Evolutionary conservation across 2,113 vertebrate genomes (phyloP).

Genomic region (Etia nguti): DNA sequence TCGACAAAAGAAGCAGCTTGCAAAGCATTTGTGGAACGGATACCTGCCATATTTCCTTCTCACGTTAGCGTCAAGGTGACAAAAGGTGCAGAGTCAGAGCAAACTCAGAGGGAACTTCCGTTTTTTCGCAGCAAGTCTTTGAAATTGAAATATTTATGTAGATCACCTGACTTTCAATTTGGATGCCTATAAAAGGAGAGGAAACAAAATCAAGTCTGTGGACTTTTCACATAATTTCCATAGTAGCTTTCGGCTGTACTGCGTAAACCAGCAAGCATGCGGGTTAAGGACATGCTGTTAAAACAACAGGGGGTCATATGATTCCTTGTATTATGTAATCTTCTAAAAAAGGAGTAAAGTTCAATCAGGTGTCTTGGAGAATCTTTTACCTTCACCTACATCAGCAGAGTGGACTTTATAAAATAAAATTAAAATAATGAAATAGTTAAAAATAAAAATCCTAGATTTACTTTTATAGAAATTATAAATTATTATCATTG

Average conservation of each 20-base stretch:
- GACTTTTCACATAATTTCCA: neutral
- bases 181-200: neutral
- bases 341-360: neutral
- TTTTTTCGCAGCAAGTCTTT: neutral
- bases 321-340: neutral
- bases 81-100: neutral
- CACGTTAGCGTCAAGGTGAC: neutral
- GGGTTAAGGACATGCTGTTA: neutral
- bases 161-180: neutral
- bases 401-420: neutral
- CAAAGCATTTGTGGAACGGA: neutral
- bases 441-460: neutral
- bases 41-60: neutral
- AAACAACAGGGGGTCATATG: neutral
- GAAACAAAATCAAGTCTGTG: neutral
- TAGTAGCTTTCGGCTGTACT: neutral
- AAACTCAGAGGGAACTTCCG: neutral
- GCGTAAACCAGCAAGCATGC: neutral
- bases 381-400: neutral
- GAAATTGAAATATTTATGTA: neutral
- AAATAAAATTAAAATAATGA: neutral
- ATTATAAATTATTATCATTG: neutral
- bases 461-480: neutral
- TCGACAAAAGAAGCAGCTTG: neutral
- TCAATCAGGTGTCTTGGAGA: neutral